A percentile compares a stretch with the other conserved stretches of the same genome.
phyloP scores from a whole-genome alignment of 1,140 invertebrate species.

The Nasonia vitripennis region DNA sequence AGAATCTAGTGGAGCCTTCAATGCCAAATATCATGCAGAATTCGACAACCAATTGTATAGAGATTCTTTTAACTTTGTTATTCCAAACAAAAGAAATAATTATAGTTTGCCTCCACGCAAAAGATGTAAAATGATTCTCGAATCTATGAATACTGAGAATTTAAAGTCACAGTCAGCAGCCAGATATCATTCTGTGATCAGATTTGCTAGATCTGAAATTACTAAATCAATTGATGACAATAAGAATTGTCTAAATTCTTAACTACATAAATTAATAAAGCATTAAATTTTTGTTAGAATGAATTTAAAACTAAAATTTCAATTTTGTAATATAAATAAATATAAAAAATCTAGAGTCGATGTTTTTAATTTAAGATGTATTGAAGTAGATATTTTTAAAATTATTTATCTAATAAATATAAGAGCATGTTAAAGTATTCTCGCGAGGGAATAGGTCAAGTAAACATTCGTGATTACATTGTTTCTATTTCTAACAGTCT shows the following conservation, averaged over 20 bases:
- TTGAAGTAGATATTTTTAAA: too few species aligned
- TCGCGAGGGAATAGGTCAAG: too few species aligned
- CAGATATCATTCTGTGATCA: slow-evolving; percentile 86
- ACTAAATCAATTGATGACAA: background rate
- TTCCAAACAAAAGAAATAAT: slow-evolving; percentile 78
- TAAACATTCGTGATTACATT: too few species aligned
- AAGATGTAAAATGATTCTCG: slow-evolving; percentile 84
- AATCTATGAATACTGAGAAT: slow-evolving; percentile 79
- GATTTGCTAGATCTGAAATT: slow-evolving; percentile 81
- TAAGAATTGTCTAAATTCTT: background rate
- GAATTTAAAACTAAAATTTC: background rate
- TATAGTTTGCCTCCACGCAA: slow-evolving; percentile 85
- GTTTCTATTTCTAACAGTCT: too few species aligned
- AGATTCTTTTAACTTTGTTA: slow-evolving; percentile 76
- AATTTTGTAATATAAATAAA: background rate
- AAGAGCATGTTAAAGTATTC: too few species aligned
- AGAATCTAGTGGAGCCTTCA: slow-evolving; percentile 67
- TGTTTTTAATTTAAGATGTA: too few species aligned
- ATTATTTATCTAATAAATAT: too few species aligned
- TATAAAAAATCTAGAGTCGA: background rate
- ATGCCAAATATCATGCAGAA: slow-evolving; percentile 80
- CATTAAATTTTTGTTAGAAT: background rate
- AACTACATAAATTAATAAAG: background rate
- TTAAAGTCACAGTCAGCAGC: slow-evolving; percentile 70
- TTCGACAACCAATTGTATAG: slow-evolving; percentile 78